phyloP scores from a whole-genome alignment of 2,888 invertebrate species.

The Drosophila parthenogenetica region DNA sequence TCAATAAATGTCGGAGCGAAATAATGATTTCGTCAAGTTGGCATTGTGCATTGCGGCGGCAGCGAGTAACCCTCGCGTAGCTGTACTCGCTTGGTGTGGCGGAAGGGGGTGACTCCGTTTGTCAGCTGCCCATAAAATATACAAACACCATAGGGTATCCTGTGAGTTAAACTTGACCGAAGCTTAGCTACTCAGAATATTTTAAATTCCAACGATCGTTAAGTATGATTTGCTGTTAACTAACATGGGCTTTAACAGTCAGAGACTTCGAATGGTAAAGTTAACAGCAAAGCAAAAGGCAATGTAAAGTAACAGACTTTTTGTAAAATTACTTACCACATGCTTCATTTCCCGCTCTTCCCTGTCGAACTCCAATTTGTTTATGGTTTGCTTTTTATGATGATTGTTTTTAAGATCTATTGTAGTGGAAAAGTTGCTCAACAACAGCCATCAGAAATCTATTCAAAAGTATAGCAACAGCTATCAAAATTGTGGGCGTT shows the following conservation, averaged over 20 bases:
- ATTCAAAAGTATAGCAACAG: conserved; percentile 10
- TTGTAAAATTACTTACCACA: too few species aligned
- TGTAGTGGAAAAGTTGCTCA: background rate
- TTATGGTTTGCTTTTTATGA: background rate
- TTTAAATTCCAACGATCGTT: background rate
- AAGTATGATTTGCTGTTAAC: background rate
- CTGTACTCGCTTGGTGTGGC: background rate
- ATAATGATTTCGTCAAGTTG: conserved; percentile 82
- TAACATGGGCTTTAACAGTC: background rate
- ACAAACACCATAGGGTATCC: background rate
- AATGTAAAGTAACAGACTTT: too few species aligned
- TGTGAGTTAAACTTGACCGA: background rate
- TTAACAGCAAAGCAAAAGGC: background rate
- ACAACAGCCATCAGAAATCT: conserved; percentile 4
- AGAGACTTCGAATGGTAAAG: background rate
- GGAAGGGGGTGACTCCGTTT: conserved; percentile 10
- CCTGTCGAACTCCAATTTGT: conserved; percentile 8
- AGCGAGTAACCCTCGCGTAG: conserved; percentile 34
- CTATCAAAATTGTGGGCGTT: conserved; percentile 33
- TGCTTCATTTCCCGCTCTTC: too few species aligned
- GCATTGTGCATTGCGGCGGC: conserved; percentile 61
- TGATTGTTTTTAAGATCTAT: conserved; percentile 11
- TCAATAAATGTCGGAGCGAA: conserved; percentile 85
- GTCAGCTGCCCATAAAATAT: conserved; percentile 6
- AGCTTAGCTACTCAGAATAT: background rate